Evolutionary conservation across 2,888 invertebrate genomes (phyloP), one percentile per base, ranked within the genome.

Genomic region (Trichogramma dendrolimi): DNA sequence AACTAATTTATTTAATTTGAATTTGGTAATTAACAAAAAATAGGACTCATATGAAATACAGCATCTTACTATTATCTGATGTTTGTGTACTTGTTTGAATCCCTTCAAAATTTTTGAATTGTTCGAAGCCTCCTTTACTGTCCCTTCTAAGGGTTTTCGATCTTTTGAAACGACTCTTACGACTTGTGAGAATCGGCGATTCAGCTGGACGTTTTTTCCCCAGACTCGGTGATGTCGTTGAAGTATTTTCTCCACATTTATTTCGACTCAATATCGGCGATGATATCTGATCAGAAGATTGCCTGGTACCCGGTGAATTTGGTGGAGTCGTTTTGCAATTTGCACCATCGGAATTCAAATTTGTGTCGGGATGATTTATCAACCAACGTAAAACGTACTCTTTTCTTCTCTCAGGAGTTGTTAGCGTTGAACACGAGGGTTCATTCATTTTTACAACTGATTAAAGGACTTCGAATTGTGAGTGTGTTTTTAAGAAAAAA

Each of bases 341-440:
- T 27, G 27, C 27, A 27, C 27, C 27, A 27, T 27, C 27, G 27
- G 27, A 27, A 27, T 27, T 27, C 27, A 27, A 27, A 27, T 27
- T 27, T 27, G 27, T 27, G 2, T 39, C 11, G 14, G 54, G 27
- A 47, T 43, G 58, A 6, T 52, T 43, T 40, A 58, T 14, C 5
- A 65, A 41, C 64, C 64, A 65, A 6, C 43, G 47, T 10, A 62
- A 27, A 52, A 59, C 39, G 14, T 60, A 65, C 10, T 55, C 46
- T 27, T 14, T 57, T 55, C 60, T 65, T 48, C 58, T 57, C 60
- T 64, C 60, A 38, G 57, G 53, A 7, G 51, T 58, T 42, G 58
- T 50, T 27, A 10, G 6, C 54, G 27, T 27, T 27, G 27, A 27
- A 27, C 27, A 27, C 27, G 27, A 27, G 27, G 27, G 27, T 27